These are phyloP conservation scores for Zosterops japonicus DNA, from an alignment of 2,113 vertebrate species.

Conservation along the genomic window DNA sequence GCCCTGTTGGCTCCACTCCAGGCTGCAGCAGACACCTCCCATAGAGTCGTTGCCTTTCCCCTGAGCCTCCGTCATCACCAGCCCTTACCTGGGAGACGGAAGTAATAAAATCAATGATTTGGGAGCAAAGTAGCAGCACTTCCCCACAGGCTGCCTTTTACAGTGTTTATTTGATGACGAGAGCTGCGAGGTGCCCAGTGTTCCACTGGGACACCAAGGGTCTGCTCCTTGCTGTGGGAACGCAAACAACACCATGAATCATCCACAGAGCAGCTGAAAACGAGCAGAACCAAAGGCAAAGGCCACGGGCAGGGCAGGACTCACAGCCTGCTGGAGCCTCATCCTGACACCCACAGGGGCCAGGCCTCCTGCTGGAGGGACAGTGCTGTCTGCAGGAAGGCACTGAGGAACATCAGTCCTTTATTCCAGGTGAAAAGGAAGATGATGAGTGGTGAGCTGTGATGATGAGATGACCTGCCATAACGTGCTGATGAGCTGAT, in stretches of 20 bases:
- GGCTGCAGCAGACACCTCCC: neutral
- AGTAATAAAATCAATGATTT: neutral
- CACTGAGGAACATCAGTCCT: neutral
- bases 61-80: rapidly evolving
- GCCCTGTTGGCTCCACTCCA: neutral
- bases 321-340: neutral
- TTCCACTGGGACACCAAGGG: neutral
- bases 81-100: neutral
- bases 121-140: neutral
- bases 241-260: neutral
- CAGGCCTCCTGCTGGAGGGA: neutral
- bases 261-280: neutral
- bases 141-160: neutral
- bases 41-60: neutral
- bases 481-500: neutral
- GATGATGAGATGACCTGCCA: neutral
- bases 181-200: neutral
- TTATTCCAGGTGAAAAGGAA: neutral
- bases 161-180: neutral
- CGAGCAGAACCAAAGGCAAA: neutral
- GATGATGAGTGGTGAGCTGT: neutral
- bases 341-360: neutral
- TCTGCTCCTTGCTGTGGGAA: neutral
- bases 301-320: neutral
- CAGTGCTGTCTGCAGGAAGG: neutral